These are phyloP conservation scores for Anseranas semipalmata DNA, from an alignment of 2,113 vertebrate genomes.

Conservation along the genomic window DNA sequence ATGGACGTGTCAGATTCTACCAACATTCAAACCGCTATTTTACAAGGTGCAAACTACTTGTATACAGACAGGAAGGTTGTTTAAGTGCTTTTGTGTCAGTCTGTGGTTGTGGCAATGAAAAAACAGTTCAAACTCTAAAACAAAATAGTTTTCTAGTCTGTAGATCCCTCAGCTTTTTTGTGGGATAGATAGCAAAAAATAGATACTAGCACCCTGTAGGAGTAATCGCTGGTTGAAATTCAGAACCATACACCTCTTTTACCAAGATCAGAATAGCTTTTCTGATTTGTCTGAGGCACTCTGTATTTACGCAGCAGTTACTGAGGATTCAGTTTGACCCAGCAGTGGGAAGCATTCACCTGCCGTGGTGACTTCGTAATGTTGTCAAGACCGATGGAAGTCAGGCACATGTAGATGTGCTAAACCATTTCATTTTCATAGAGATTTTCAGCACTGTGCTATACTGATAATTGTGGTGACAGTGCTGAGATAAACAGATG, in stretches of 20 bases:
- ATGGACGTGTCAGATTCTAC: not conserved
- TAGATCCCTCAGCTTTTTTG: not conserved
- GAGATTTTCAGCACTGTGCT: not conserved
- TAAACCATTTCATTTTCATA: not conserved
- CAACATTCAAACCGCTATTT: not conserved
- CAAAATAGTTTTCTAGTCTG: not conserved
- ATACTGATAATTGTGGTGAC: not conserved
- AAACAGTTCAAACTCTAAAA: not conserved
- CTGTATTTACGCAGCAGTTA: not conserved
- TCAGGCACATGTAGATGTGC: not conserved
- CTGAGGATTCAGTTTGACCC: not conserved
- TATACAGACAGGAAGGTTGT: not conserved
- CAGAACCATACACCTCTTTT: not conserved
- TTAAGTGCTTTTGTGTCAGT: not conserved
- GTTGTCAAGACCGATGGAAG: not conserved
- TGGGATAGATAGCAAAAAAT: not conserved
- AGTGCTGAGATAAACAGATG: not conserved
- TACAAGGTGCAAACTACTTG: not conserved
- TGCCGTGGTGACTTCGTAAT: not conserved
- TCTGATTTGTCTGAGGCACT: not conserved
- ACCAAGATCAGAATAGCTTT: not conserved
- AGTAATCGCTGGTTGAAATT: not conserved
- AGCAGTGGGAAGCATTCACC: not conserved
- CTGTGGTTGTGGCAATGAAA: not conserved
- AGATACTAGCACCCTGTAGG: not conserved